A percentile compares a stretch with the other conserved stretches of the same genome.
phyloP scores from a whole-genome alignment of 2,888 invertebrate species.

The Ophonus ardosiacus region DNA sequence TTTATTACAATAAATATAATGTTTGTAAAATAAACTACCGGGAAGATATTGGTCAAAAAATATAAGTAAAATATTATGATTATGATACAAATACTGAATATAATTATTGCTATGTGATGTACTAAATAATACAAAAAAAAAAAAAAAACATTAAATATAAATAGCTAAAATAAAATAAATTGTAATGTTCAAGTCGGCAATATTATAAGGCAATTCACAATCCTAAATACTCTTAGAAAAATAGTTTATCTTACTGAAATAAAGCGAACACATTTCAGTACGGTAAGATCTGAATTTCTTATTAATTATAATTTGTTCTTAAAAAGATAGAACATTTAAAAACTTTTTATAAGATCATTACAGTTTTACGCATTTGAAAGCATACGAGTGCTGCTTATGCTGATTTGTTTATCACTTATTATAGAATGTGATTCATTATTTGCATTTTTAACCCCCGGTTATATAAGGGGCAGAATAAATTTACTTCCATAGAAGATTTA shows the following conservation, averaged over 20 bases:
- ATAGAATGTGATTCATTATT: too few species aligned
- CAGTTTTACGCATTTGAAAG: too few species aligned
- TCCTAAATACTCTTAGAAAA: neutral
- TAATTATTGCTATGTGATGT: neutral
- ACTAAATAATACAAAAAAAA: neutral
- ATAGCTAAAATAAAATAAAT: neutral
- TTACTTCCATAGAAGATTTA: too few species aligned
- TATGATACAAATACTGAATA: conserved; percentile 1
- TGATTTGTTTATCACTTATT: too few species aligned
- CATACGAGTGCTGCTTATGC: too few species aligned
- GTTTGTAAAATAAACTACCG: neutral
- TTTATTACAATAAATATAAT: neutral
- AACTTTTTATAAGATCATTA: too few species aligned
- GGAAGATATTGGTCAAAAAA: neutral
- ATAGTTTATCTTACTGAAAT: neutral
- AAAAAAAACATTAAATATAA: neutral
- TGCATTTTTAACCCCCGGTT: too few species aligned
- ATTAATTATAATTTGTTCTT: neutral
- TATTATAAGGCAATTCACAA: neutral
- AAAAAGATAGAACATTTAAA: too few species aligned
- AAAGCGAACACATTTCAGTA: neutral
- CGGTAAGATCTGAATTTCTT: neutral
- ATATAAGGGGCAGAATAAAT: too few species aligned
- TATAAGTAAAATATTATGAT: neutral
- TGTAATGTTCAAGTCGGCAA: neutral